phyloP scores from a whole-genome alignment of 2,113 vertebrate species.

The Cyanoderma ruficeps region DNA sequence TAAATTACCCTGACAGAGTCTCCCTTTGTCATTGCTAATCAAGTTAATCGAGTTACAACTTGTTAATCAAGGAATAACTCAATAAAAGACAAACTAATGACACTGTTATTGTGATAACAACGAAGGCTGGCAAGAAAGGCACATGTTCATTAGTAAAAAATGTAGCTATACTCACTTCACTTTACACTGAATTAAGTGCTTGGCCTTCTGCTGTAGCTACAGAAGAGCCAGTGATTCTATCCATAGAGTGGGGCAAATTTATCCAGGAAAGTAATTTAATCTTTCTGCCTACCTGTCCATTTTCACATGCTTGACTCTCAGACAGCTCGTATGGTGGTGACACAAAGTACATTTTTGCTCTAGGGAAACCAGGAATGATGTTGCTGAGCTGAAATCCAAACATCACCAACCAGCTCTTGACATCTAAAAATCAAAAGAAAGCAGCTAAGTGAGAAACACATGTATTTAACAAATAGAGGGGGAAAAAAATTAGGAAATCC shows the following conservation, averaged over 20 bases:
- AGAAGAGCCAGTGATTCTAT: background rate
- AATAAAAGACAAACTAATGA: constrained; percentile 68
- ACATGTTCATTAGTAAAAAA: constrained; percentile 16
- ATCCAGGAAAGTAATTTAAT: background rate
- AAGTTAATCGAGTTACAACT: constrained; percentile 55
- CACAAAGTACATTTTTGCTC: constrained; percentile 95
- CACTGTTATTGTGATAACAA: constrained; percentile 65
- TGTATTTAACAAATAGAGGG: background rate
- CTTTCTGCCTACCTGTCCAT: constrained; percentile 84
- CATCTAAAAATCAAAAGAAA: constrained; percentile 81
- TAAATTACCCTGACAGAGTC: constrained; percentile 54
- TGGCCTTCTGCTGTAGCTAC: constrained; percentile 6
- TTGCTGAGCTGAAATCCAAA: constrained; percentile 99
- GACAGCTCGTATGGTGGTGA: constrained; percentile 93
- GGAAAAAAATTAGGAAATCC: background rate
- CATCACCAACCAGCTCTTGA: constrained; percentile 99
- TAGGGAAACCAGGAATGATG: constrained; percentile 97
- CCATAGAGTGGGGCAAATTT: background rate
- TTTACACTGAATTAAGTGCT: constrained; percentile 2
- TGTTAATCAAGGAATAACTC: constrained; percentile 73
- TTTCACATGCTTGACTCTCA: constrained; percentile 94
- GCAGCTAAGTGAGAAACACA: constrained; percentile 7
- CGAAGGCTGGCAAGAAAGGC: constrained; percentile 54
- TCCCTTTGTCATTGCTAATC: constrained; percentile 70
- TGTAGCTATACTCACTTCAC: background rate